Base-by-base conservation (phyloP, 1,140 invertebrate genomes). In the Drosophila ambigua region DNA sequence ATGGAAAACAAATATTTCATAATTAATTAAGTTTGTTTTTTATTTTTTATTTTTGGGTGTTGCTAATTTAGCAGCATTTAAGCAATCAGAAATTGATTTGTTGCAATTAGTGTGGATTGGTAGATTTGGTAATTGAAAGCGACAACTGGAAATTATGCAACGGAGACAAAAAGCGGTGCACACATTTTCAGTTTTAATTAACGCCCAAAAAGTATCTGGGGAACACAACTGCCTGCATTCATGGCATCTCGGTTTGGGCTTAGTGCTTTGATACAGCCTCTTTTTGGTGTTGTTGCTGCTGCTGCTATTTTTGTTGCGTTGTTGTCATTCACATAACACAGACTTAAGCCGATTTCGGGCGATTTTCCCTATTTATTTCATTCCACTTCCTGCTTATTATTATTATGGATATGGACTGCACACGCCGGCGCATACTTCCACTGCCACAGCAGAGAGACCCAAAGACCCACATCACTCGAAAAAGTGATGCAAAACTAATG, bases 271-370 rank as follows among this genome's bases (percentile, higher is more conserved):
- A 20, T 20, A 2, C 20, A 20, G 20, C 1, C 20, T 20, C 20
- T 1, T 20, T 20, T 20, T 20, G 20, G 20, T 20, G 20, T 20
- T 20, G 20, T 2, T 20, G 20, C 2, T 20, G 20, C 2, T 20
- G 20, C 23, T 62, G 7, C 15, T n/a, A 35, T 23, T 66, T 52
- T 45, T 54, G n/a, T 13, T 39, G 15, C 41, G 13, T 35, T 49
- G 45, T n/a, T 62, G 53, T 20, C 55, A 53, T 41, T 69, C 77
- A 66, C 65, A 84, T 87, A 85, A 85, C 64, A 55, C 43, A 67
- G 79, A 85, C 71, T 57, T 87, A 85, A 85, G 82, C 82, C 82
- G 82, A 85, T 85, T 85, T 87, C 64, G 78, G 44, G 72, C 35
- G 23, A 57, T 72, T 58, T 49, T 48, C 26, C 20, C 20, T 13